These are phyloP conservation scores for Heloderma charlesbogerti DNA, from an alignment of 2,113 vertebrate species.

Conservation along the genomic window DNA sequence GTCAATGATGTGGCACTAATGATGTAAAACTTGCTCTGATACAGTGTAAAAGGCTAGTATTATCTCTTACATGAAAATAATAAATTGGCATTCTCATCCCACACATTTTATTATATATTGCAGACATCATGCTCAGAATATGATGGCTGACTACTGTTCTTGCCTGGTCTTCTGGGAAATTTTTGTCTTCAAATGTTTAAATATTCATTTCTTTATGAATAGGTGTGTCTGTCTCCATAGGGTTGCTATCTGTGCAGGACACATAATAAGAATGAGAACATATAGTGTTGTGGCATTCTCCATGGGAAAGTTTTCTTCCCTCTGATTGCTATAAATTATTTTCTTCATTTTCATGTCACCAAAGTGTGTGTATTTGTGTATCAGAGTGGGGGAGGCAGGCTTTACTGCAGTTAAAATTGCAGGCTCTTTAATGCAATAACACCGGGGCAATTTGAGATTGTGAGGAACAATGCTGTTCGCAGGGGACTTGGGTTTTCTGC, in stretches of 20 bases:
- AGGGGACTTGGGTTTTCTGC: neutral
- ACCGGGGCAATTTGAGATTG: fast-evolving
- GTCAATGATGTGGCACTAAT: neutral
- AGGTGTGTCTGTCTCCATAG: neutral
- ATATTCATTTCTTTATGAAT: conserved; percentile 26
- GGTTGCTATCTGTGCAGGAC: neutral
- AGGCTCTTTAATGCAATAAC: neutral
- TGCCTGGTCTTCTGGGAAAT: neutral
- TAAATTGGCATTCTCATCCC: neutral
- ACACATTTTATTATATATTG: neutral
- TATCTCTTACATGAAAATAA: conserved; percentile 2
- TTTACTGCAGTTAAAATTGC: neutral
- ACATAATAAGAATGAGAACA: neutral
- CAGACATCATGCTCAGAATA: neutral
- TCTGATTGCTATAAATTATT: neutral
- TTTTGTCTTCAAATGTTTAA: conserved; percentile 5
- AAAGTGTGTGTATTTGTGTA: neutral
- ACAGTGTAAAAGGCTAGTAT: neutral
- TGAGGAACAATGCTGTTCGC: neutral
- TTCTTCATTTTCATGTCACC: neutral
- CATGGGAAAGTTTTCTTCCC: neutral
- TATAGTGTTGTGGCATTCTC: neutral
- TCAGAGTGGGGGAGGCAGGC: too few relatives aligned
- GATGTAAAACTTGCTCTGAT: neutral
- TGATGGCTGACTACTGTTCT: neutral